Conservation (phyloP, 2,888 invertebrate species). For the Notodonta dromedarius region DNA sequence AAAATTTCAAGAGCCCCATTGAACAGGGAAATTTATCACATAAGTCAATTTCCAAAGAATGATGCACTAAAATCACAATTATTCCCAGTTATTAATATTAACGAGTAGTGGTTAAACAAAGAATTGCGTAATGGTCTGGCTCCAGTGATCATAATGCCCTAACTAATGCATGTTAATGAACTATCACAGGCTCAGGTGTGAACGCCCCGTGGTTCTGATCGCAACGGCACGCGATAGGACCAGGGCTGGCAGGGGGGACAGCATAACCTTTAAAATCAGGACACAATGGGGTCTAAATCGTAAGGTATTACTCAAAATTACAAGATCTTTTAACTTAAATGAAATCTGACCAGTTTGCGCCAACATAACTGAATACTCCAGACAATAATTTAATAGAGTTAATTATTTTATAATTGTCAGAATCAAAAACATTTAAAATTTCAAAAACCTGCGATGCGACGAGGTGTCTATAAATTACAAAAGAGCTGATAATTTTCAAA, state of each 20-base stretch:
- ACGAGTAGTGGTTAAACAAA: conserved; percentile 20
- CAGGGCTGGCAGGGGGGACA: conserved; percentile 17
- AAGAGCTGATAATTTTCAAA: no score
- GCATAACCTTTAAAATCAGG: not conserved
- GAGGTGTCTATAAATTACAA: no score
- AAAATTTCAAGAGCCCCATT: no score
- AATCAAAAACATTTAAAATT: no score
- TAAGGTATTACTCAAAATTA: not conserved
- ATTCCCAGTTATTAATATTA: conserved; percentile 30
- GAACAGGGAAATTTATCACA: not conserved
- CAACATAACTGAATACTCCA: no score
- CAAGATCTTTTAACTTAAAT: not conserved
- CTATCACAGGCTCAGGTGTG: conserved; percentile 43
- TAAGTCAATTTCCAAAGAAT: not conserved
- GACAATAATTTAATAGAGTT: no score
- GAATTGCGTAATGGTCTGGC: conserved; percentile 48
- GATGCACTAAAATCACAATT: not conserved
- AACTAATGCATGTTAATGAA: conserved; percentile 46
- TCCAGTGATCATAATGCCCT: conserved; percentile 41
- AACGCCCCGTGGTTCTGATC: conserved; percentile 43
- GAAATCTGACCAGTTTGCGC: not conserved
- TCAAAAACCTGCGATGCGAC: no score
- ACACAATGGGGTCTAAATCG: not conserved
- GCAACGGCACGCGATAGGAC: conserved; percentile 35
- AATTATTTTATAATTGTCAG: no score